phyloP scores from a whole-genome alignment of 2,888 invertebrate genomes.

The Zeuzera pyrina region DNA sequence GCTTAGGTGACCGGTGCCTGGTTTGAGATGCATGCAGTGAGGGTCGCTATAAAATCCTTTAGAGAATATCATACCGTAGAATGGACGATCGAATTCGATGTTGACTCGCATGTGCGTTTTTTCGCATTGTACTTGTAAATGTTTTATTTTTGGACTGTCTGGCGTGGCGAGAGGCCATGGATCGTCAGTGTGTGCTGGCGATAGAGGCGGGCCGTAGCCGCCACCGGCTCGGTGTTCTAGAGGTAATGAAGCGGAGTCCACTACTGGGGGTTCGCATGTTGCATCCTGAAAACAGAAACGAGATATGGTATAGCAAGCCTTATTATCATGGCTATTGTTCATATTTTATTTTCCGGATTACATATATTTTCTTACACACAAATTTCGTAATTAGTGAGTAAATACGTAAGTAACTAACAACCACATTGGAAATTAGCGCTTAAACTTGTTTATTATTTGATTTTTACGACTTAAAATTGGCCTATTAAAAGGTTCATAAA shows the following conservation, averaged over 20 bases:
- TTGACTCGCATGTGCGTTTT: constrained; percentile 96
- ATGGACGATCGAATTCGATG: constrained; percentile 95
- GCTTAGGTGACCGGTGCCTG: constrained; percentile 91
- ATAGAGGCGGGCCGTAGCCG: constrained; percentile 81
- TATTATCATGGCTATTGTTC: no score
- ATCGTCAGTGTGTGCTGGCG: constrained; percentile 78
- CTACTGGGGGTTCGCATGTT: constrained; percentile 83
- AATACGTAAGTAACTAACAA: no score
- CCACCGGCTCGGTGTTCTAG: constrained; percentile 86
- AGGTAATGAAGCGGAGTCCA: constrained; percentile 86
- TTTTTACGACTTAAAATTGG: no score
- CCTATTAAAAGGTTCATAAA: no score
- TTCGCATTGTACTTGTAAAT: constrained; percentile 94
- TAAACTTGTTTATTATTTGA: no score
- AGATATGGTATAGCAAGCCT: no score
- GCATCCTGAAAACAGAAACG: constrained; percentile 76
- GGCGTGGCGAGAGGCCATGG: constrained; percentile 92
- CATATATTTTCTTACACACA: no score
- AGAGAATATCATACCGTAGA: constrained; percentile 96
- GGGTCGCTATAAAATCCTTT: constrained; percentile 94
- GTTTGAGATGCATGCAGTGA: constrained; percentile 92
- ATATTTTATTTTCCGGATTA: no score
- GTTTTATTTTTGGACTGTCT: constrained; percentile 94
- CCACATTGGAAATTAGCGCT: no score
- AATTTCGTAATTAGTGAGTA: no score